Evolutionary conservation across 2,888 invertebrate genomes (phyloP), one percentile per base, ranked within the genome.

Genomic region (Neoscelio sp.): DNA sequence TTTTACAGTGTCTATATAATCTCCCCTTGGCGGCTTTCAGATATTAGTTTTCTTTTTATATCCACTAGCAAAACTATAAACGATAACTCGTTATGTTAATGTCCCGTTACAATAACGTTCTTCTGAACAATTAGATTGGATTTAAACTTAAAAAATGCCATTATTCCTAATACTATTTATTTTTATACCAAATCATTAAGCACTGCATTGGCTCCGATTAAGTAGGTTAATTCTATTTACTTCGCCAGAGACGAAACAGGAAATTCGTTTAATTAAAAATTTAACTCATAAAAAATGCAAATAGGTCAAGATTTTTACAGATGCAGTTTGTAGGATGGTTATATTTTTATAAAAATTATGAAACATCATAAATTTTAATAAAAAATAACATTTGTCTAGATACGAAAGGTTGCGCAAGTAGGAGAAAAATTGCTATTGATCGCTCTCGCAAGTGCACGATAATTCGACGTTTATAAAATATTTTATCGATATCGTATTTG

Each of bases 21-120:
- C 60, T 60, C 44, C 20, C 33, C n/a, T n/a, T 12, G 33, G 46
- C 68, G 38, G 65, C 40, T 26, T 33, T 12, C 28, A 18, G 18
- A 58, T 70, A 23, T 56, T 58, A 13, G 17, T 58, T 26, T 58
- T 58, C 28, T 48, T 58, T 58, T 40, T 50, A 48, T 42, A 50
- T 28, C 28, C 26, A 17, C 50, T 50, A 50, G 26, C 54, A 54
- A 68, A 68, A 42, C 48, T 50, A 54, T 46, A 68, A 68, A 56
- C 46, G 42, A 52, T 40, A 46, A 18, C 48, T 23, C 38, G 18
- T 40, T 42, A 28, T 28, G 12, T 26, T 15, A n/a, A 8, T 28
- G 26, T 26, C 20, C 5, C 38, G 7, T 15, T 18, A 7, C 18
- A 6, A 18, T 18, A 2, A 4, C 7, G n/a, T n/a, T 5, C 7